These are phyloP conservation scores for Oligia strigilis DNA, from an alignment of 2,888 invertebrate genomes.

Conservation along the genomic window DNA sequence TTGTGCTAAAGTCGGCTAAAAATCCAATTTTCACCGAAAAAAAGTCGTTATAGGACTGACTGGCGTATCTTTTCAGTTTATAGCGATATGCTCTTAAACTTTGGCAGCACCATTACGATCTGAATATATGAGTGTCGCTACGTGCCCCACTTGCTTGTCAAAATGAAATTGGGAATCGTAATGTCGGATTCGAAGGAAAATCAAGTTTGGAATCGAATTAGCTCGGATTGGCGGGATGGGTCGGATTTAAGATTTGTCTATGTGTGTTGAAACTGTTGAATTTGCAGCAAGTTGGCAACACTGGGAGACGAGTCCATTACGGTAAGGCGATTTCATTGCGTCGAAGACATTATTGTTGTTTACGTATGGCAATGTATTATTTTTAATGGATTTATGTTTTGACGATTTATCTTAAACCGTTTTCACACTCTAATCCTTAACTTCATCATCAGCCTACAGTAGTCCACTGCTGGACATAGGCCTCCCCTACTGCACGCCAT, in stretches of 20 bases:
- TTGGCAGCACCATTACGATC: slow-evolving; percentile 45
- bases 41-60: slow-evolving; percentile 10
- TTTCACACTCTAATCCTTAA: background rate
- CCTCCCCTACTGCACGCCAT: background rate
- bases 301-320: background rate
- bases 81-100: slow-evolving; percentile 49
- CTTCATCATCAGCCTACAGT: no score
- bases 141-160: slow-evolving; percentile 45
- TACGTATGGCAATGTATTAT: background rate
- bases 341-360: background rate
- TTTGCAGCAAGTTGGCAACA: background rate
- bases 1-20: background rate
- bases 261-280: slow-evolving; percentile 22
- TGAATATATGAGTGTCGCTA: slow-evolving; percentile 35
- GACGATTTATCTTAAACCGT: background rate
- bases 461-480: background rate
- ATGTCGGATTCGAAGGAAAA: slow-evolving; percentile 49
- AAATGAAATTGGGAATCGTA: slow-evolving; percentile 62
- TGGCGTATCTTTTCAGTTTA: slow-evolving; percentile 46
- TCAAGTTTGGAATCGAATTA: slow-evolving; percentile 57
- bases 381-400: background rate
- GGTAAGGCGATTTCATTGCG: background rate
- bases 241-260: slow-evolving; percentile 16
- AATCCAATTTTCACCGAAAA: slow-evolving; percentile 3
- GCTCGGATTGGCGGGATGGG: slow-evolving; percentile 27